These are phyloP conservation scores for Tanypteryx hageni DNA, from an alignment of 2,888 invertebrate species.

Conservation along the genomic window DNA sequence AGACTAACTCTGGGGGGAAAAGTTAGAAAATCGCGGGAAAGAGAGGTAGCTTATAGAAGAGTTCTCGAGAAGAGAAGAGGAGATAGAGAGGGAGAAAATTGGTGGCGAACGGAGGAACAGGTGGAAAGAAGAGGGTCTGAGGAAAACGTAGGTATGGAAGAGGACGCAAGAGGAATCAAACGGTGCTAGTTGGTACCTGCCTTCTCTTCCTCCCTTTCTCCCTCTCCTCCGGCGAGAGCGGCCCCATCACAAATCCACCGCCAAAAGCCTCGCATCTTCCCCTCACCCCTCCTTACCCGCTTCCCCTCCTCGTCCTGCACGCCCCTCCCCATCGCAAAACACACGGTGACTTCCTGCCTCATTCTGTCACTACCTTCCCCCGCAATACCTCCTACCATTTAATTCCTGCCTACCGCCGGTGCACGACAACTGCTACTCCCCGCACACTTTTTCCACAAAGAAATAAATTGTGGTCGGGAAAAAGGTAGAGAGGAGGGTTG, in stretches of 20 bases:
- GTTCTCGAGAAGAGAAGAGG: background rate
- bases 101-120: background rate
- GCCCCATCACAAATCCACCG: constrained; percentile 10
- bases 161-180: constrained; percentile 26
- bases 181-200: constrained; percentile 59
- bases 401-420: constrained; percentile 17
- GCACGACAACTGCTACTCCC: background rate
- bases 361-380: constrained; percentile 20
- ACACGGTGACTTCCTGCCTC: background rate
- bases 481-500: background rate
- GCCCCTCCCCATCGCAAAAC: background rate
- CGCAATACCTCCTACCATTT: constrained; percentile 33
- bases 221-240: background rate
- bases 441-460: background rate
- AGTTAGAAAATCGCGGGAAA: background rate
- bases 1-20: background rate
- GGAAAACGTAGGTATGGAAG: background rate
- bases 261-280: background rate
- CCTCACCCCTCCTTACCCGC: no score
- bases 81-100: background rate
- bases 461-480: constrained; percentile 47
- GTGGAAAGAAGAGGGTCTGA: background rate
- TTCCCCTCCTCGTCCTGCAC: no score
- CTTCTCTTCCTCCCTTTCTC: background rate
- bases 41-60: background rate